These are phyloP conservation scores for Campopleginae sp. DNA, from an alignment of 2,888 invertebrate genomes.

Conservation along the genomic window DNA sequence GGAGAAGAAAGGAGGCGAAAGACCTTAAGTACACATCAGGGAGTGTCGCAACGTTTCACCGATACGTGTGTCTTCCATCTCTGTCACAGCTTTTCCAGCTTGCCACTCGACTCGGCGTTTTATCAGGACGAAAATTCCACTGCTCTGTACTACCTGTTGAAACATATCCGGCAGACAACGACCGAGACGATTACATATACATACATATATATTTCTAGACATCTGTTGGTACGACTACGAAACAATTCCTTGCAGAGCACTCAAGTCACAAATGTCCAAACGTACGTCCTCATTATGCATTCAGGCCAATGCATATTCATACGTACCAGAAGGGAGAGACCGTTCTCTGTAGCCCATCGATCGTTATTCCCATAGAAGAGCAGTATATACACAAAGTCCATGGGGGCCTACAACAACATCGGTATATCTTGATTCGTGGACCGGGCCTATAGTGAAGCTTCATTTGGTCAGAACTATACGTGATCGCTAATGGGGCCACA, in stretches of 20 bases:
- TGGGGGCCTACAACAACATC: constrained; percentile 24
- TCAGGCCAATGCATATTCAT: constrained; percentile 64
- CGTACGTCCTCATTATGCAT: constrained; percentile 61
- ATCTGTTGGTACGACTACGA: neutral
- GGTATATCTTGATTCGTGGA: constrained; percentile 25
- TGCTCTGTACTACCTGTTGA: constrained; percentile 59
- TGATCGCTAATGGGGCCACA: constrained; percentile 31
- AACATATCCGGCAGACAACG: constrained; percentile 47
- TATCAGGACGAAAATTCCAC: constrained; percentile 47
- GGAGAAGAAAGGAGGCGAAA: constrained; percentile 7
- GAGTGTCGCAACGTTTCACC: constrained; percentile 24
- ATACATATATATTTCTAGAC: neutral
- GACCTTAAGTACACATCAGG: neutral
- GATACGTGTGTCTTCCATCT: constrained; percentile 40
- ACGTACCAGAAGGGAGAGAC: constrained; percentile 29
- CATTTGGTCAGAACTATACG: constrained; percentile 33
- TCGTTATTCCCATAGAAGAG: constrained; percentile 36
- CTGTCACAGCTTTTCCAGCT: constrained; percentile 40
- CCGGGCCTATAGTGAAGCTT: constrained; percentile 42
- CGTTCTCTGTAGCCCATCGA: constrained; percentile 51
- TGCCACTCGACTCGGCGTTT: constrained; percentile 34
- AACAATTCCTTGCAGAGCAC: constrained; percentile 46
- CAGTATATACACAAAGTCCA: neutral
- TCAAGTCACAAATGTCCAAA: constrained; percentile 56
- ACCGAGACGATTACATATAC: constrained; percentile 6